phyloP scores from a whole-genome alignment of 2,113 vertebrate species.

The Machaerirhynchus nigripectus region DNA sequence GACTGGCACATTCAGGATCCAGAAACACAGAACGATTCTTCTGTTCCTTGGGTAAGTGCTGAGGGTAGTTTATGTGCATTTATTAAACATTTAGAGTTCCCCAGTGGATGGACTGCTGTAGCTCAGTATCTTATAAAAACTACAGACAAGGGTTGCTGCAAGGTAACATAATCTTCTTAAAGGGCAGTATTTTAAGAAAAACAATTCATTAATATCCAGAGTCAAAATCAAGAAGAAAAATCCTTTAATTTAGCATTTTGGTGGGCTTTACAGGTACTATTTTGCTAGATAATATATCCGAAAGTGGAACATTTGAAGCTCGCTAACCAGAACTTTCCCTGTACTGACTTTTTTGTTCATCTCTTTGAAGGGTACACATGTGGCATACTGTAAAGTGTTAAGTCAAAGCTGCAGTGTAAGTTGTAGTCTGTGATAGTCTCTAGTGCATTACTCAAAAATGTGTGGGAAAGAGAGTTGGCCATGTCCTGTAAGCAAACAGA shows the following conservation, averaged over 20 bases:
- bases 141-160: neutral
- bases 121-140: neutral
- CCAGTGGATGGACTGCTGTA: neutral
- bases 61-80: neutral
- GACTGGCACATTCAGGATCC: neutral
- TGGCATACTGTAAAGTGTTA: neutral
- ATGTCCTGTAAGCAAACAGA: neutral
- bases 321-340: neutral
- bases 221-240: neutral
- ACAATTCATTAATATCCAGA: neutral
- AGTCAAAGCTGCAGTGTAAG: neutral
- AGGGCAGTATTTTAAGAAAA: neutral
- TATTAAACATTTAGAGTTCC: neutral
- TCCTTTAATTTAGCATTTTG: neutral
- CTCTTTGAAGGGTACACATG: neutral
- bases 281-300: neutral
- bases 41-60: neutral
- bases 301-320: neutral
- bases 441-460: neutral
- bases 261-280: neutral
- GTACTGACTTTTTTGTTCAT: neutral
- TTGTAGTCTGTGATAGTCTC: neutral
- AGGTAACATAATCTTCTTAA: neutral
- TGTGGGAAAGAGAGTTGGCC: neutral
- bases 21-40: neutral